Percentiles rank a stretch among this genome's conserved stretches.
These are phyloP conservation scores for Aphis gossypii DNA, from an alignment of 1,140 invertebrate genomes.

Conservation along the genomic window DNA sequence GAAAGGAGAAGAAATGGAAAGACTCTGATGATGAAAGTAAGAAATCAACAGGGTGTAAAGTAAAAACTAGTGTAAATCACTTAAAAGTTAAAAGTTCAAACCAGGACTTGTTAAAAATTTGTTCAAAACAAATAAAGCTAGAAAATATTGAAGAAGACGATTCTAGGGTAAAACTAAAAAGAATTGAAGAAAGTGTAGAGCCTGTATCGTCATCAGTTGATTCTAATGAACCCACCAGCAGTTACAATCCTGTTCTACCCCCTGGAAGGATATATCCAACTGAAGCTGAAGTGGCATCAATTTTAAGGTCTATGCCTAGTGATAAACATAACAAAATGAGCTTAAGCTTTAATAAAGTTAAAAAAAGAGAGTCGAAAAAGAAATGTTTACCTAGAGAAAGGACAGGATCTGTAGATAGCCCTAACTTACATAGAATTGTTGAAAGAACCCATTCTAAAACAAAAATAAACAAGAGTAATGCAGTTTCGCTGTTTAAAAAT, in stretches of 20 bases:
- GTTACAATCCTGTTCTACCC: constrained; percentile 54
- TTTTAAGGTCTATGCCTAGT: constrained; percentile 61
- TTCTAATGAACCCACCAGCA: constrained; percentile 14
- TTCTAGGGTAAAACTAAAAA: constrained; percentile 52
- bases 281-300: constrained; percentile 62
- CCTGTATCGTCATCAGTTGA: constrained; percentile 60
- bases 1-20: constrained; percentile 73
- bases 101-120: constrained; percentile 53
- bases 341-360: constrained; percentile 61
- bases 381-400: constrained; percentile 66
- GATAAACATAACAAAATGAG: constrained; percentile 61
- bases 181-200: constrained; percentile 41
- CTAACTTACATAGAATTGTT: constrained; percentile 53
- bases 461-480: constrained; percentile 49
- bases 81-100: constrained; percentile 53
- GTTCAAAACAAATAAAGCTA: constrained; percentile 54
- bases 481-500: constrained; percentile 60
- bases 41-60: constrained; percentile 56
- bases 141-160: constrained; percentile 52
- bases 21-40: constrained; percentile 58
- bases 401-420: constrained; percentile 33
- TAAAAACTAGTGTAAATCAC: constrained; percentile 44
- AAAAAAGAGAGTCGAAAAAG: constrained; percentile 68
- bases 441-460: constrained; percentile 48
- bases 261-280: constrained; percentile 60